Conservation (phyloP, 1,140 invertebrate genomes). For the Lepidurus arcticus region DNA sequence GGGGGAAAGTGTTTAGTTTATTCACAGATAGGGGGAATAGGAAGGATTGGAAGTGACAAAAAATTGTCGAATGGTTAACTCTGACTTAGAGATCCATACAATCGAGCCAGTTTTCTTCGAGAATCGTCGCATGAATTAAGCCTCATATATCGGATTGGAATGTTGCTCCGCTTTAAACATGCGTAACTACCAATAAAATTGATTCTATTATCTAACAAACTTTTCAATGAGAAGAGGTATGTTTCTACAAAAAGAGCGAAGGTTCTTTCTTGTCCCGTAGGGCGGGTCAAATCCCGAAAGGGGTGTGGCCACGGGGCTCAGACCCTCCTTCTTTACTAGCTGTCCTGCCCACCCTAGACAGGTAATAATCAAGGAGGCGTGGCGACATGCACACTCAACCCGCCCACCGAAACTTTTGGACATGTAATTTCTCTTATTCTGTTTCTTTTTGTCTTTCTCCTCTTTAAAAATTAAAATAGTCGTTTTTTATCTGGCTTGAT, state of each 20-base stretch:
- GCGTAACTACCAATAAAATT: too few species aligned
- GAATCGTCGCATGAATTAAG: not conserved
- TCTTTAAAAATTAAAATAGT: too few species aligned
- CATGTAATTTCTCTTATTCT: not conserved
- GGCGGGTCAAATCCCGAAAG: not conserved
- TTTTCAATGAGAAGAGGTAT: too few species aligned
- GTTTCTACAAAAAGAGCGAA: too few species aligned
- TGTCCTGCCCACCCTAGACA: not conserved
- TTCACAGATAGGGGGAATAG: not conserved
- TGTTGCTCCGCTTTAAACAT: not conserved
- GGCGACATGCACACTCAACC: not conserved
- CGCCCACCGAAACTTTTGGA: not conserved
- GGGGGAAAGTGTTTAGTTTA: not conserved
- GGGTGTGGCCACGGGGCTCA: constrained; percentile 12
- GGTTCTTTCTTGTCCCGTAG: not conserved
- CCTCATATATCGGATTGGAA: not conserved
- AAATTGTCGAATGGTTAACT: not conserved
- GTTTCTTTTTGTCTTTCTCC: too few species aligned
- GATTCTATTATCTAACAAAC: too few species aligned
- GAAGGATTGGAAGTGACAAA: not conserved
- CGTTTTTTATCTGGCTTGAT: not conserved
- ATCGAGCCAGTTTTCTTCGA: not conserved
- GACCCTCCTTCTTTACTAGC: not conserved
- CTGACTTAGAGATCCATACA: not conserved
- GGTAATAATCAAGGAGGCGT: not conserved